Base-by-base conservation (phyloP, 1,140 invertebrate species). In the Magallana angulata region DNA sequence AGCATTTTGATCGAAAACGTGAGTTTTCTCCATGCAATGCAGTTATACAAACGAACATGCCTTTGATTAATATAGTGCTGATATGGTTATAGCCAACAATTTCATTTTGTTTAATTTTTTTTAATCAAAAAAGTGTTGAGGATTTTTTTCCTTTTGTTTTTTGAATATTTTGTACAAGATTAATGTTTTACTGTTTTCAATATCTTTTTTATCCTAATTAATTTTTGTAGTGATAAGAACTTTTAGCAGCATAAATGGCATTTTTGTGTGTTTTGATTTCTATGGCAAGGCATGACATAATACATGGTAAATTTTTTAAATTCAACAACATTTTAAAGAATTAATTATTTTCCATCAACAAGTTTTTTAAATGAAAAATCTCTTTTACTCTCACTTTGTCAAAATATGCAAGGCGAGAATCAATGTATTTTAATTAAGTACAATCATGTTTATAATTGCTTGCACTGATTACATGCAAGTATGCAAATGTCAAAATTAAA, bases 61-160 rank as follows among this genome's bases (percentile, higher is more conserved):
- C 68, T 76, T 76, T 36, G 11, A 30, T 76, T 8, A 76, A 30
- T 48, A 48, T 48, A 76, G 68, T 76, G 68, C 68, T 76, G 68
- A 76, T 8, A 48, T 76, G 68, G 24, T 62, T 62, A n/a, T 48
- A 48, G 36, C 60, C 60, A 76, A 11, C 12, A 30, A 76, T 76
- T 76, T 48, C 36, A 48, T 4, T 48, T 2, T 48, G 36, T 48
- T 48, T 48, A 48, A 48, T 48, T 48, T 48, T 48, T 48, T 30
- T 11, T 30, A 30, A 76, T 30, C 7, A 30, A 76, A 76, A 76
- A 76, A 76, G 36, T 76, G 24, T 30, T 30, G 36, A 36, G 24
- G 11, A 12, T 76, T 30, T 18, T 76, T 76, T 76, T 24, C 9
- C 11, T 30, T 36, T 36, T 36, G 11, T 62, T 30, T 76, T 30